Percentiles rank a stretch among this genome's conserved stretches.
These are phyloP conservation scores for Ophion ventricosus DNA, from an alignment of 2,888 invertebrate genomes.

Conservation along the genomic window DNA sequence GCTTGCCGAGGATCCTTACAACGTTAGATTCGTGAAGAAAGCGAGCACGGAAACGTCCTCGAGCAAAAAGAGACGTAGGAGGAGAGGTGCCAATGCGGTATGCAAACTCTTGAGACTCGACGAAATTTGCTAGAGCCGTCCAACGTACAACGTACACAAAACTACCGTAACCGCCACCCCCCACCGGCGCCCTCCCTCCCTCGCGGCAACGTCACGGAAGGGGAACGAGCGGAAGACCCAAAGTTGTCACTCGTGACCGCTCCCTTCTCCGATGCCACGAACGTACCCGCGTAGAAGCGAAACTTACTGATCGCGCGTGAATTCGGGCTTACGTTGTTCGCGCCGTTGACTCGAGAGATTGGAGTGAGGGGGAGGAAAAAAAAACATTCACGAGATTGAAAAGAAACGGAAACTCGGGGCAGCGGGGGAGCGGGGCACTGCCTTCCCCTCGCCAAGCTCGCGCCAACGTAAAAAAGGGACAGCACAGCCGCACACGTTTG, in stretches of 20 bases:
- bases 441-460: neutral
- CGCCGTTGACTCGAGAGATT: neutral
- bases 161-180: neutral
- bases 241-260: no score
- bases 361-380: neutral
- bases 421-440: neutral
- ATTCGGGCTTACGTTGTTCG: conserved; percentile 25
- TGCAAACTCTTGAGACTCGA: conserved; percentile 84
- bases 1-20: conserved; percentile 97
- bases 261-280: no score
- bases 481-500: conserved; percentile 33
- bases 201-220: neutral
- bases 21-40: conserved; percentile 94
- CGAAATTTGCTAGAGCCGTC: conserved; percentile 78
- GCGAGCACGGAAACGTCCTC: conserved; percentile 88
- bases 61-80: conserved; percentile 88
- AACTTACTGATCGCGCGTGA: conserved; percentile 37
- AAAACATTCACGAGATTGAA: conserved; percentile 33
- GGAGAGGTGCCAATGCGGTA: conserved; percentile 85
- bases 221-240: neutral
- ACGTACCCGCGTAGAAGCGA: neutral
- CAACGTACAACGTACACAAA: conserved; percentile 23
- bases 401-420: neutral
- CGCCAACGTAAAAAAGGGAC: conserved; percentile 45
- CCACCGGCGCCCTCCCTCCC: neutral